Evolutionary conservation across 2,888 invertebrate genomes (phyloP), one percentile per base, ranked within the genome.

Genomic region (Amphipoea oculea): DNA sequence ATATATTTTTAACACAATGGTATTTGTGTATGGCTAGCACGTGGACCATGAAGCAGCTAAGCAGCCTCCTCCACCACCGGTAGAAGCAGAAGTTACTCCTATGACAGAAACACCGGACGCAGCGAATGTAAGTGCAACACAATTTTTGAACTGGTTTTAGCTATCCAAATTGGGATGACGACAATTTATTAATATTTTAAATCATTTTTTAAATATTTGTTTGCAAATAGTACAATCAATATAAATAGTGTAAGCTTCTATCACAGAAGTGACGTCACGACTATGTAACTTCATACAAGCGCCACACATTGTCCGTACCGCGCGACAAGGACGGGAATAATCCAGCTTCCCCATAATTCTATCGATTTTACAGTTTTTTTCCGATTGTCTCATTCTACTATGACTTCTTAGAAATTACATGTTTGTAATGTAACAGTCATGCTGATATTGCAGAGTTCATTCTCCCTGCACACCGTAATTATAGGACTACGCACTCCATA

Each of bases 31-130:
- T 67, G 70, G 36, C n/a, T 79, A 95, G 95, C 95, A 95, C 72
- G 88, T 89, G 11, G 95, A 95, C 45, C 91, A 88, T 20, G 94
- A 92, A 78, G 85, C 89, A 12, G 83, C 91, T 17, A 88, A 85
- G 42, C 85, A 83, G 20, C 85, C 87, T 0, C 63, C 85, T 4
- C 84, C 83, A 11, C 63, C 76, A 9, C 78, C 84, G 0, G 78
- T 75, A 36, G 74, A 76, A 78, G 12, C 83, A 20, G 88, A 83
- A 60, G 68, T 67, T 23, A 5, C 76, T 45, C 63, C 78, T 5
- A 20, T 71, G 29, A 7, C 54, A 20, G 90, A 84, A n/a, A 62
- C 78, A 1, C 40, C 79, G 11, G 89, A 89, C 0, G 57, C 84
- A 42, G 78, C 79, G 0, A 62, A 79, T 76, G 88, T 88, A 63